Evolutionary conservation across 2,888 invertebrate species (phyloP), one percentile per base, ranked within the genome.

Genomic region (Cybosia mesomella): DNA sequence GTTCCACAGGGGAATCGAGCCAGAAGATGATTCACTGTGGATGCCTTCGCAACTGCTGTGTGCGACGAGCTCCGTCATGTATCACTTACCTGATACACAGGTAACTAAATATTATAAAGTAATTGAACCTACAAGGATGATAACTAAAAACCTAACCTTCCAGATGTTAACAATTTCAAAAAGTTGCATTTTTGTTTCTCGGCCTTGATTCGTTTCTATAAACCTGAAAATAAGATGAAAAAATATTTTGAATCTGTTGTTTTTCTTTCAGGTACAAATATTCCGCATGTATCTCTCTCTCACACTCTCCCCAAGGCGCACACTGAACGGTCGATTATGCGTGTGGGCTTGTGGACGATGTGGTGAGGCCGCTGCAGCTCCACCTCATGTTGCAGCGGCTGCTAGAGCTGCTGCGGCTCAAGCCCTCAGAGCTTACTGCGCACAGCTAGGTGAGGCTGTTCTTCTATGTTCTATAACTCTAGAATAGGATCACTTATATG

Each of bases 21-120:
- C 98, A 0, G 98, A 98, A 91, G 98, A 98, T 88, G 98, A 98
- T 91, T 98, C 98, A 0, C 95, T 98, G 59, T 98, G 98, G 98
- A 95, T 99, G 86, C 98, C 99, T 8, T 97, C 98, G 2, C 99
- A 99, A 91, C 95, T 99, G 68, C 95, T 99, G 53, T 97, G 97
- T 76, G 97, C 98, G 1, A 98, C 99, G 66, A 96, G 97, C 28
- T 97, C 97, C 0, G 97, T 98, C 85, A 96, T 97, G 83, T 96
- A 97, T 76, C 96, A 98, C 85, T 94, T 97, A 67, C 98, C 98
- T 84, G 98, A 99, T 78, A 97, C 98, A 0, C 98, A 99, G 91
- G 98, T 98, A 39, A 59, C 28, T 28, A 5, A 28, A 28, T 28
- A 28, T 28, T 4, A 28, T 28, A 28, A 28, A 28, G 5, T 28